Evolutionary conservation across 2,113 vertebrate genomes (phyloP), one percentile per base, ranked within the genome.

Genomic region (Taurulus bubalis): DNA sequence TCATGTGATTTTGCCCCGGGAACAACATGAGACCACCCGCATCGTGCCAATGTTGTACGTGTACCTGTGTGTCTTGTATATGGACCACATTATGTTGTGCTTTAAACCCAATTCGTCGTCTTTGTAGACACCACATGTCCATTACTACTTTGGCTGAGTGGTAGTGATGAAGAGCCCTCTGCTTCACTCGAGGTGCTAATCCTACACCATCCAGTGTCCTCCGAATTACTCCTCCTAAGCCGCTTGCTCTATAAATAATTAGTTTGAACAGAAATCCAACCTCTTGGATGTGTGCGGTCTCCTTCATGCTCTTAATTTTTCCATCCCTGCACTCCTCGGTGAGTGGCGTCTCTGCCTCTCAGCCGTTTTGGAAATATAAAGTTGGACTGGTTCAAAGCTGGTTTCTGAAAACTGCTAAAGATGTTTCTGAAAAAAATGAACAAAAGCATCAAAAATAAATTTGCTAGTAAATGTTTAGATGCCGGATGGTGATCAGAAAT

Each of bases 211-310:
- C 75, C 77, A 78, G 2, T 10, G 58, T 91, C 73, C 81, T 74
- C 81, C 79, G 26, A 84, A 88, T 95, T 92, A 94, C 91, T 92
- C 86, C 77, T 75, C 81, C 90, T 95, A 93, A 95, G 93, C 93
- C 87, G 60, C 79, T 81, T 45, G 84, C 80, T 80, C 96, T 97
- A 96, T 97, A 97, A 97, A 97, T 97, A 97, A 95, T 93, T 94
- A 70, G 85, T 90, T 90, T 82, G 83, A 86, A 90, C 53, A 90
- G 93, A 92, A 92, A 95, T 87, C 82, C 85, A 91, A 87, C 91
- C 92, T 91, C 83, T 86, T 83, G 66, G 72, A 82, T 82, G 67
- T 4, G 63, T 76, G 60, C 56, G 49, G 51, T 87, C 73, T 70
- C 40, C 68, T 71, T 53, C 69, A 32, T 68, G 22, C 70, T 80